A percentile compares a stretch with the other conserved stretches of the same genome.
These are phyloP conservation scores for Liolophura sinensis DNA, from an alignment of 1,140 invertebrate species.

Conservation along the genomic window DNA sequence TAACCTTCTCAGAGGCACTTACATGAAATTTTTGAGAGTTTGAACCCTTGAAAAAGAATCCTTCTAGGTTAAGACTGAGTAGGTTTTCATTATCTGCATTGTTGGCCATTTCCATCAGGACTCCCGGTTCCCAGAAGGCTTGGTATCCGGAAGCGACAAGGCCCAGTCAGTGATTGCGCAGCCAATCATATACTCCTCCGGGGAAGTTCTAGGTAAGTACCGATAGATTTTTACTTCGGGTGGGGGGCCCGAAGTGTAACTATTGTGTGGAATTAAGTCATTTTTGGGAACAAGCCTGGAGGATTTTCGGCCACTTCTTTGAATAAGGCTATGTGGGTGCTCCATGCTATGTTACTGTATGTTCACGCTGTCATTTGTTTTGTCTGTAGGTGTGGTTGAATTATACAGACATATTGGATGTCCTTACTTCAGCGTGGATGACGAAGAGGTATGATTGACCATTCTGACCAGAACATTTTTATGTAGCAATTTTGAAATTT, in stretches of 20 bases:
- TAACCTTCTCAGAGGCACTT: too few species aligned
- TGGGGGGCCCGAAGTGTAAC: too few species aligned
- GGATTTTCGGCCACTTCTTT: too few species aligned
- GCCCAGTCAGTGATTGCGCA: conserved; percentile 62
- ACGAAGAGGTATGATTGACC: conserved; percentile 64
- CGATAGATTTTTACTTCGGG: too few species aligned
- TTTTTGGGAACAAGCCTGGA: too few species aligned
- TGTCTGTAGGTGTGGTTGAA: conserved; percentile 63
- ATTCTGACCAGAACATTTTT: not conserved
- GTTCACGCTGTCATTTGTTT: too few species aligned
- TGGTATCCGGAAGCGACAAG: conserved; percentile 47
- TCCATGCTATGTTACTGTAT: conserved; percentile 5
- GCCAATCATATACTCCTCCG: conserved; percentile 65
- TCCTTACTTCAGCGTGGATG: conserved; percentile 66
- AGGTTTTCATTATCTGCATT: too few species aligned
- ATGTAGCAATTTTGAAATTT: not conserved
- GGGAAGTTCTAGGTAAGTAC: conserved; percentile 56
- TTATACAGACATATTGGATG: conserved; percentile 50
- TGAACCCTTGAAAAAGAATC: too few species aligned
- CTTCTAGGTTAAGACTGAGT: too few species aligned
- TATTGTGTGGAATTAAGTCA: too few species aligned
- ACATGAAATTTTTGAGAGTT: too few species aligned
- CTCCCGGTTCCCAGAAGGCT: conserved; percentile 60
- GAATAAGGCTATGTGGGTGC: too few species aligned
- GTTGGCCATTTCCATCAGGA: conserved; percentile 24